Base-by-base conservation (phyloP, 2,888 invertebrate species). In the Synergus umbraculus region DNA sequence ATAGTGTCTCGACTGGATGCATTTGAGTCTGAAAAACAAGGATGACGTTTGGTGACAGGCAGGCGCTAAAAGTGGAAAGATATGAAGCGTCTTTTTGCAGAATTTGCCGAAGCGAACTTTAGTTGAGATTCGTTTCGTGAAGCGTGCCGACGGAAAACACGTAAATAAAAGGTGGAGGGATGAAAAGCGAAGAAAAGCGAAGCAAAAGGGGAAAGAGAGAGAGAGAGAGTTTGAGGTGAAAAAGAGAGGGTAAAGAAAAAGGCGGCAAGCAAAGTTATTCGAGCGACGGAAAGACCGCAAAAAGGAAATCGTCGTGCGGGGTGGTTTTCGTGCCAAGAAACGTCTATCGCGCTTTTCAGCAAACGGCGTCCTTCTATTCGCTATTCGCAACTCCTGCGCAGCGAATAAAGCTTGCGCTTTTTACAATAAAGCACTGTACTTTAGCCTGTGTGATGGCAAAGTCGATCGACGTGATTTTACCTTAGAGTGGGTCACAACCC, bases 281-380 rank as follows among this genome's bases (percentile, higher is more conserved):
- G 83, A 87, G 86, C 83, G 86, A 85, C 5, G 37, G 84, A 76
- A 78, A 84, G 82, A 82, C 82, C 85, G 85, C 80, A 86, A 86
- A 87, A 87, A 85, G 84, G 82, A 83, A 86, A 80, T 76, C 78
- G 64, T 73, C 69, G 67, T 13, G 64, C 67, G 54, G 66, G 66
- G 66, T 37, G 78, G 73, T 79, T 79, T 83, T 79, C 67, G 67
- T 82, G 87, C 85, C 85, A 85, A 85, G 85, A 85, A 85, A 84
- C 82, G 84, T 85, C 85, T 83, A 76, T 80, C 83, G 84, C 81
- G 84, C 83, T 84, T 85, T 85, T 78, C 83, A 83, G 37, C 80
- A 64, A 79, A 41, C 76, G 67, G 81, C 65, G 58, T 29, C 41
- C 76, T 79, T 29, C 29, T 29, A 29, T 29, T 73, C 81, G 82